Conservation (phyloP, 2,113 vertebrate species). For the Pluvianellus socialis region DNA sequence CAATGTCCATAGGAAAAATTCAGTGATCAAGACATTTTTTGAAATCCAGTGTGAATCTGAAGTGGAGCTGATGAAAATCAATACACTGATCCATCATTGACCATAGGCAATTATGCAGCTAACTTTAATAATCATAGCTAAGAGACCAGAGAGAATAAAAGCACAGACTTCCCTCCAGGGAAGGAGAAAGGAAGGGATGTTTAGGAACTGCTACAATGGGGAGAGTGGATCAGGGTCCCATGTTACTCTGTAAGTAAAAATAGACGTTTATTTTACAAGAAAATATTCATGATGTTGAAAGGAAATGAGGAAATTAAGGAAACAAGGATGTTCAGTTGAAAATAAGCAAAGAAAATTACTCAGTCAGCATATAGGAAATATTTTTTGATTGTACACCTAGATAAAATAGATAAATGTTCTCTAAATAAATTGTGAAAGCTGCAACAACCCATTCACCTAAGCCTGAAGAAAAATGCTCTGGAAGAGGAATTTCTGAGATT, state of each 20-base stretch:
- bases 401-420: background rate
- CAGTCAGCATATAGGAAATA: background rate
- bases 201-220: background rate
- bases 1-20: background rate
- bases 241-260: background rate
- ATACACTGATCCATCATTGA: background rate
- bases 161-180: background rate
- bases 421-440: background rate
- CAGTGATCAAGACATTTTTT: background rate
- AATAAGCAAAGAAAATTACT: background rate
- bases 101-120: background rate
- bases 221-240: background rate
- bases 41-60: background rate
- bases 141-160: background rate
- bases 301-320: background rate
- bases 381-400: background rate
- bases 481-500: background rate
- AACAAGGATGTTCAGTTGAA: background rate
- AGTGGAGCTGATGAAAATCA: background rate
- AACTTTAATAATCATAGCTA: background rate
- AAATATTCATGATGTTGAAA: background rate
- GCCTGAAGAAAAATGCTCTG: background rate
- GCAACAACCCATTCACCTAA: background rate
- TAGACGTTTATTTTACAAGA: background rate
- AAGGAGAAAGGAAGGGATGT: background rate